Percentiles rank a stretch among this genome's conserved stretches.
phyloP scores from a whole-genome alignment of 1,140 invertebrate species.

The Rhopalosiphum maidis region DNA sequence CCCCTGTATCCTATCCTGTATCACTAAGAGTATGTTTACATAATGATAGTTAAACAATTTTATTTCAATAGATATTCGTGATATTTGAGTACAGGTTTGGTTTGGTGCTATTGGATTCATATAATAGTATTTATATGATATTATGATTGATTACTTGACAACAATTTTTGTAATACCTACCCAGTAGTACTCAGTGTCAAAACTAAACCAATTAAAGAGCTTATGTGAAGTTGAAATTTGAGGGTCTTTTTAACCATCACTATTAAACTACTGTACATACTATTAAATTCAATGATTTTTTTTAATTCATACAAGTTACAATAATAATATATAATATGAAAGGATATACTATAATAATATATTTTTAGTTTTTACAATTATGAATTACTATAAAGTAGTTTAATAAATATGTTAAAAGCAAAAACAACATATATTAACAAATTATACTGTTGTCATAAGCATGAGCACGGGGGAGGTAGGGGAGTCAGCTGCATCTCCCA shows the following conservation, averaged over 20 bases:
- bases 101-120: not conserved
- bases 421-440: no score
- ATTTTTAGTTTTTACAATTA: no score
- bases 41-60: not conserved
- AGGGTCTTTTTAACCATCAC: not conserved
- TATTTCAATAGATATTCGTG: not conserved
- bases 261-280: not conserved
- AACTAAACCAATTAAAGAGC: not conserved
- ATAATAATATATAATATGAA: not conserved
- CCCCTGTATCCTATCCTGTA: not conserved
- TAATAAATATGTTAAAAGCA: no score
- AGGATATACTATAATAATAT: not conserved
- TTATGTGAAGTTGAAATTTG: not conserved
- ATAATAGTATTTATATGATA: not conserved
- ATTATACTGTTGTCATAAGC: no score
- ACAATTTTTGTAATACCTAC: not conserved
- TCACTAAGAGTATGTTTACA: not conserved
- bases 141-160: not conserved
- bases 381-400: no score
- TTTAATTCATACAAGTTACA: not conserved
- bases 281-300: no score
- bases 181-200: not conserved
- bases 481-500: no score
- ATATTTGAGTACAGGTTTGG: not conserved
- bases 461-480: no score